These are phyloP conservation scores for Erannis defoliaria DNA, from an alignment of 2,888 invertebrate genomes.

Conservation along the genomic window DNA sequence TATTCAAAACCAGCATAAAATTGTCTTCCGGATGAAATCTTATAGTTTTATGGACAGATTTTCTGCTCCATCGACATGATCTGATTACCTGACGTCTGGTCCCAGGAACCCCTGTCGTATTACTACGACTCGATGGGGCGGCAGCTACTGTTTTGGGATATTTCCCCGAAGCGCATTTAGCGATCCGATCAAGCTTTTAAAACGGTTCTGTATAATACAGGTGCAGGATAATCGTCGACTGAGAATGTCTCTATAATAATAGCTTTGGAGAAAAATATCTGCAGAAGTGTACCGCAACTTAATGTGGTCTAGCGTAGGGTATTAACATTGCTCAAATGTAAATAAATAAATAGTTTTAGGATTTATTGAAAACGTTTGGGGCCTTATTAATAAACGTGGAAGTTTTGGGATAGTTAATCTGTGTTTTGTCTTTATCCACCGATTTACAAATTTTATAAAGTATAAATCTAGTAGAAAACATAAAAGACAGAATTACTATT, in stretches of 20 bases:
- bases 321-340: no score
- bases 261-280: background rate
- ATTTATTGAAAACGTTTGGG: no score
- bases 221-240: constrained; percentile 13
- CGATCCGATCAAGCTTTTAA: constrained; percentile 27
- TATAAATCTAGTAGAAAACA: no score
- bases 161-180: constrained; percentile 37
- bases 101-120: constrained; percentile 26
- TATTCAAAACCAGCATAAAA: background rate
- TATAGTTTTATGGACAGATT: constrained; percentile 27
- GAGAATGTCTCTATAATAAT: background rate
- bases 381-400: no score
- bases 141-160: constrained; percentile 18
- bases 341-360: no score
- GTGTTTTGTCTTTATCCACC: no score
- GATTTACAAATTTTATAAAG: no score
- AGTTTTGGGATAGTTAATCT: no score
- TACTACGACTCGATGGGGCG: constrained; percentile 13
- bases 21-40: constrained; percentile 4
- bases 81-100: constrained; percentile 33
- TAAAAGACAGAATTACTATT: no score
- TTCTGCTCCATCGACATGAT: constrained; percentile 24
- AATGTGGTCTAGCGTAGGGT: no score
- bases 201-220: constrained; percentile 14
- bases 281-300: no score